Evolutionary conservation across 2,113 vertebrate species (phyloP).

Genomic region (Eretmodus cyanostictus): DNA sequence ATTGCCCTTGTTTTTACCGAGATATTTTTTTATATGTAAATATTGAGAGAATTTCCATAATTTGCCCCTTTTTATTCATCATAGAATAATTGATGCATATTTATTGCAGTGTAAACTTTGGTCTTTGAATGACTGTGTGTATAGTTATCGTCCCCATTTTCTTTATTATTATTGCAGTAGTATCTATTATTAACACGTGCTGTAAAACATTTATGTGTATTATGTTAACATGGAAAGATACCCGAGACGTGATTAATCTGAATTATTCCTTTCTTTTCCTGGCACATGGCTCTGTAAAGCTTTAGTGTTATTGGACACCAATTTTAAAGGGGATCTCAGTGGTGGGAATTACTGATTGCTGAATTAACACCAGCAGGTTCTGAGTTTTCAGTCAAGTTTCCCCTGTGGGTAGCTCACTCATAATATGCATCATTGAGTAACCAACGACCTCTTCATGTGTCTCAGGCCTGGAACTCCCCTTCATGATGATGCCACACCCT

Average conservation of each 20-base stretch:
- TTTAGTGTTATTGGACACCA: constrained; percentile 43
- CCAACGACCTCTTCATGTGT: constrained; percentile 44
- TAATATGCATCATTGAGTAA: constrained; percentile 60
- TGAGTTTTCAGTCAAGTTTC: constrained; percentile 33
- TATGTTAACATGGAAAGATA: constrained; percentile 63
- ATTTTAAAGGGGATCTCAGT: constrained; percentile 28
- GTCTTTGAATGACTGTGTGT: constrained; percentile 58
- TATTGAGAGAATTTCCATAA: constrained; percentile 70
- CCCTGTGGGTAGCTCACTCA: constrained; percentile 39
- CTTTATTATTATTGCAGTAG: constrained; percentile 58
- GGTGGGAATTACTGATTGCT: constrained; percentile 26
- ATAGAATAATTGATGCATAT: constrained; percentile 63
- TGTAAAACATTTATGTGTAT: constrained; percentile 66
- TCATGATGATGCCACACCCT: constrained; percentile 99
- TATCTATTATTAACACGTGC: constrained; percentile 67
- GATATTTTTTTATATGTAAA: constrained; percentile 66
- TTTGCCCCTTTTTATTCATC: constrained; percentile 60
- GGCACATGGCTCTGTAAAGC: constrained; percentile 17
- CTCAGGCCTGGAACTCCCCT: constrained; percentile 95
- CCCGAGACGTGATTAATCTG: constrained; percentile 36
- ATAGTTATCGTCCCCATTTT: constrained; percentile 52
- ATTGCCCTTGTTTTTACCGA: constrained; percentile 59
- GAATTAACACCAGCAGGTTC: constrained; percentile 24
- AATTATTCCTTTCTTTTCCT: constrained; percentile 42
- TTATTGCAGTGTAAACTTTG: constrained; percentile 65